Percentiles rank a stretch among this genome's conserved stretches.
Conservation (phyloP, 2,888 invertebrate genomes). For the Clistopyga incitator region DNA sequence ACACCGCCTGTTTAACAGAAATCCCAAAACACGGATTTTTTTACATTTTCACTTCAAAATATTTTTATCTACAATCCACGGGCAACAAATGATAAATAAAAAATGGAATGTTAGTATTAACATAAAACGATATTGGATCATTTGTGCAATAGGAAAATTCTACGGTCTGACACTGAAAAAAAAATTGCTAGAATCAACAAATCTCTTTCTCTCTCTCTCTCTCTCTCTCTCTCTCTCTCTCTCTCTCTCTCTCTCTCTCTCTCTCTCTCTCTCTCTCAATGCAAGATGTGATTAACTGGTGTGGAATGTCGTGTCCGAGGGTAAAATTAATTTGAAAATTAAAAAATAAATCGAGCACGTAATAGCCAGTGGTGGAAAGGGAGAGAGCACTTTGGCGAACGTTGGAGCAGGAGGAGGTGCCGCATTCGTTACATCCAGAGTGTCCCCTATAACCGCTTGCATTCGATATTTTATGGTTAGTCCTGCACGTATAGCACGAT, state of each 20-base stretch:
- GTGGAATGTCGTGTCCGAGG: conserved; percentile 38
- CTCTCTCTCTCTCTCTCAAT: no score
- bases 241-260: no score
- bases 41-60: no score
- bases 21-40: no score
- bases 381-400: conserved; percentile 54
- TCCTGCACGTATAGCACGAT: conserved; percentile 29
- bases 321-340: conserved; percentile 60
- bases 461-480: conserved; percentile 64
- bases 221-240: no score
- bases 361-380: conserved; percentile 28
- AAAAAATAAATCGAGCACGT: conserved; percentile 61
- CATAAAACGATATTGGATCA: background rate
- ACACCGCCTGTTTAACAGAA: conserved; percentile 85
- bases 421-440: conserved; percentile 64
- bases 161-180: background rate
- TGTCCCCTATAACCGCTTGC: conserved; percentile 61
- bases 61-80: background rate
- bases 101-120: no score
- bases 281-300: conserved; percentile 1
- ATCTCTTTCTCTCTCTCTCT: no score
- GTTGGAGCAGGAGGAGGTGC: conserved; percentile 47
- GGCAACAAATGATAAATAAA: no score
- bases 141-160: conserved; percentile 18
- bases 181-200: no score